Base-by-base conservation (phyloP, 1,140 invertebrate species). In the Philopotamus ludificatus region DNA sequence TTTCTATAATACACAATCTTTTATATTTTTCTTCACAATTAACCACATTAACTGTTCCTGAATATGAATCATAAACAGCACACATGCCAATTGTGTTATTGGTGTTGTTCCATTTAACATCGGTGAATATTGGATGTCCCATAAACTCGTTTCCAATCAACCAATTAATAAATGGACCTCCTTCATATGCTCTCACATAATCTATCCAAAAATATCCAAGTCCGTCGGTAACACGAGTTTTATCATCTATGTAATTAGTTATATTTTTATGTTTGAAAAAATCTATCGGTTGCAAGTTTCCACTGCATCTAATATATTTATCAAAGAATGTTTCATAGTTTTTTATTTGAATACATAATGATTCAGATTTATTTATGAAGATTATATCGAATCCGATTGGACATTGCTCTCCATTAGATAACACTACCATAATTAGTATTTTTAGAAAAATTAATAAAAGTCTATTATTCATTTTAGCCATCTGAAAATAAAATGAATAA, bases 1-100 rank as follows among this genome's bases (percentile, higher is more conserved):
- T 74, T 18, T 74, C 70, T 0, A 80, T 72, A 9, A 80, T 70
- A 58, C 79, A 81, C 25, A 77, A 79, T 50, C 78, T 75, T 53
- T 75, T 75, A 70, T 75, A 68, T 23, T 68, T 74, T 44, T 76
- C 74, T 15, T 74, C 72, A 49, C 78, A 80, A 54, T 72, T 72
- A 1, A 75, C 72, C 0, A 75, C 68, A 53, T 74, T 77, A 1
- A 77, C 61, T 8, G 76, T 75, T 71, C n/a, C 73, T 70, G 34
- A 75, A 42, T 45, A 72, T 68, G 50, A 73, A 41, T 23, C 59
- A 12, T 60, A 28, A 4, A 57, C 41, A 9, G 55, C 64, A n/a
- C 68, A 70, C 28, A 34, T 34, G 12, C 12, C 28, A 34, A 7
- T 12, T 34, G 4, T 12, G 12, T 34, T 34, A 7, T 4, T 12